Conservation (phyloP, 2,797 vertebrate species). For the Decapterus maruadsi region DNA sequence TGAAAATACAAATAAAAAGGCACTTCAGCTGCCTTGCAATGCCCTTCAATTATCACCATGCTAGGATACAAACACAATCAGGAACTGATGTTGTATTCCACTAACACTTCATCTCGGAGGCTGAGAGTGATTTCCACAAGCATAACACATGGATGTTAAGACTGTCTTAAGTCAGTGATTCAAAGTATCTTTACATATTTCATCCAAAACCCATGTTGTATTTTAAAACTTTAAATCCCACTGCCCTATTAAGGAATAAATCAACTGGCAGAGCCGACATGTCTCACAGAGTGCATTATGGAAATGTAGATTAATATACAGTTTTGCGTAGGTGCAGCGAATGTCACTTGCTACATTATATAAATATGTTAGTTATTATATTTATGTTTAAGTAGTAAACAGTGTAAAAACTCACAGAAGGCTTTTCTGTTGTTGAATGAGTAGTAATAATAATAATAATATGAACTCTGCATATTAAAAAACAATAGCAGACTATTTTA, state of each 20-base stretch:
- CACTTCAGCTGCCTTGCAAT: not conserved
- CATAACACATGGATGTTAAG: not conserved
- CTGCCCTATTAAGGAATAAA: not conserved
- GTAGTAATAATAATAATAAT: not conserved
- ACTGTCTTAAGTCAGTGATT: not conserved
- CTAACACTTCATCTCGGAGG: not conserved
- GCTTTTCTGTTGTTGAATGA: not conserved
- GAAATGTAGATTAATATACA: not conserved
- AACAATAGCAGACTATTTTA: not conserved
- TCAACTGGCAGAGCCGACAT: not conserved
- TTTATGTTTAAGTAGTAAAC: not conserved
- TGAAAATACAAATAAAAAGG: not conserved
- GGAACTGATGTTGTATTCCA: not conserved
- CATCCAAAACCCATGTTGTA: not conserved
- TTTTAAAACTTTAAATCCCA: not conserved
- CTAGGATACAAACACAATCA: not conserved
- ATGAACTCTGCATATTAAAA: not conserved
- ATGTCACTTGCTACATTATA: not conserved
- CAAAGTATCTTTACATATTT: not conserved
- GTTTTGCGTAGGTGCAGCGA: not conserved
- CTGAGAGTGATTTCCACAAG: not conserved
- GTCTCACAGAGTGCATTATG: not conserved
- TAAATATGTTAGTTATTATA: conserved; percentile 9
- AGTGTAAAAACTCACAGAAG: not conserved
- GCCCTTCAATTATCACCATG: not conserved